Conservation (phyloP, 1,140 invertebrate species). For the Drosophila elegans region DNA sequence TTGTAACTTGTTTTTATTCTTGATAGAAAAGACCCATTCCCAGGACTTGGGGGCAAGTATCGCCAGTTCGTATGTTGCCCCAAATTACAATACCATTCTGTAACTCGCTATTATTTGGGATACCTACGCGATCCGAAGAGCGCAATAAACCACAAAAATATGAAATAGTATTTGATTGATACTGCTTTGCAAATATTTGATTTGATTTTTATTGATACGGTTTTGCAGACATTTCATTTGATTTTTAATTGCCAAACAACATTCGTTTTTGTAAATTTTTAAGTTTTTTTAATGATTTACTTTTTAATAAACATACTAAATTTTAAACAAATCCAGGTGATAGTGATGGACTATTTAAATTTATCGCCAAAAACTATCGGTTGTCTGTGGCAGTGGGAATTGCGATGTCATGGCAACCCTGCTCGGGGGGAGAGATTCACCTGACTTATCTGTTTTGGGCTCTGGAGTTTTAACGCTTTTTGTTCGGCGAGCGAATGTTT, state of each 20-base stretch:
- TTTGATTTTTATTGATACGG: background rate
- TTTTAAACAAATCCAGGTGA: background rate
- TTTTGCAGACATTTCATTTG: too few relatives aligned
- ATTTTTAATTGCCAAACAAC: too few relatives aligned
- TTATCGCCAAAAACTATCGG: conserved; percentile 1
- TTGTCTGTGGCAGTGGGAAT: background rate
- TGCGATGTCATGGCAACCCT: background rate
- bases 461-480: conserved; percentile 1
- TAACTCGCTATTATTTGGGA: conserved; percentile 25
- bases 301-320: background rate
- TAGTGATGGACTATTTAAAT: conserved; percentile 1
- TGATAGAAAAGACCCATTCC: conserved; percentile 51
- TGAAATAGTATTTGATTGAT: background rate
- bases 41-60: conserved; percentile 31
- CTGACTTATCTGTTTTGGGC: conserved; percentile 14
- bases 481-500: conserved; percentile 7
- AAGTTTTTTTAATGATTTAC: background rate
- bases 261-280: background rate
- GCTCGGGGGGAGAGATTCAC: conserved; percentile 7
- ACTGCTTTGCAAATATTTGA: background rate
- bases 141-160: conserved; percentile 30
- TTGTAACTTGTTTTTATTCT: conserved; percentile 74
- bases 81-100: conserved; percentile 36
- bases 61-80: conserved; percentile 14
- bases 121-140: conserved; percentile 13